Evolutionary conservation across 2,797 vertebrate genomes (phyloP).

Genomic region (Carcharodon carcharias): DNA sequence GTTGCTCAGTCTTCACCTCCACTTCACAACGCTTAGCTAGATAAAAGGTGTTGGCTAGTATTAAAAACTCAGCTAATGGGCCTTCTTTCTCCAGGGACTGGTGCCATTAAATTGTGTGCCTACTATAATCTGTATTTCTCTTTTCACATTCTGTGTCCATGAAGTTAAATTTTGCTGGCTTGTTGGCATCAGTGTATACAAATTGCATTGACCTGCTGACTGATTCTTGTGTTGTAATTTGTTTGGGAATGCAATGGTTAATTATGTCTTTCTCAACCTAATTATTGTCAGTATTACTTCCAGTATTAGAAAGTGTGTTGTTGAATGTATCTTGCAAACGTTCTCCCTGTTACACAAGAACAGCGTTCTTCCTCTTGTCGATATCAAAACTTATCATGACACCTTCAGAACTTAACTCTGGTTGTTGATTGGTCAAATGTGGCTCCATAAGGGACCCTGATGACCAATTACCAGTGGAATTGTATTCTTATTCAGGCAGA

Average conservation of each 20-base stretch:
- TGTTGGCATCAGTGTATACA: not conserved
- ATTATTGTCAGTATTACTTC: not conserved
- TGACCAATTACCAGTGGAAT: not conserved
- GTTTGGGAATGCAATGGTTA: not conserved
- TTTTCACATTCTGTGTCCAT: not conserved
- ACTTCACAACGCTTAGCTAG: too few species aligned
- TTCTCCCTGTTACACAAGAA: not conserved
- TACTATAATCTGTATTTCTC: not conserved
- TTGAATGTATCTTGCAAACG: too few species aligned
- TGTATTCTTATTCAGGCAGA: not conserved
- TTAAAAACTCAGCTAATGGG: not conserved
- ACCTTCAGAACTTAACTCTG: not conserved
- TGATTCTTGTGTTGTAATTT: too few species aligned
- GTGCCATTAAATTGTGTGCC: not conserved
- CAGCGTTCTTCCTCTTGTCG: not conserved
- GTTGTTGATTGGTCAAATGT: not conserved
- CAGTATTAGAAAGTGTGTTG: not conserved
- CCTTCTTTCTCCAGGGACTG: not conserved
- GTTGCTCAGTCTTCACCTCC: not conserved
- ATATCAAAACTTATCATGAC: not conserved
- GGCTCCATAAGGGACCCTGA: not conserved
- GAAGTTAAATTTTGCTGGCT: not conserved
- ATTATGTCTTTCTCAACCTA: not conserved
- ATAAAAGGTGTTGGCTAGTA: too few species aligned
- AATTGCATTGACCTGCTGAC: not conserved